A percentile compares a stretch with the other conserved stretches of the same genome.
phyloP scores from a whole-genome alignment of 2,113 vertebrate genomes.

The Panurus biarmicus region DNA sequence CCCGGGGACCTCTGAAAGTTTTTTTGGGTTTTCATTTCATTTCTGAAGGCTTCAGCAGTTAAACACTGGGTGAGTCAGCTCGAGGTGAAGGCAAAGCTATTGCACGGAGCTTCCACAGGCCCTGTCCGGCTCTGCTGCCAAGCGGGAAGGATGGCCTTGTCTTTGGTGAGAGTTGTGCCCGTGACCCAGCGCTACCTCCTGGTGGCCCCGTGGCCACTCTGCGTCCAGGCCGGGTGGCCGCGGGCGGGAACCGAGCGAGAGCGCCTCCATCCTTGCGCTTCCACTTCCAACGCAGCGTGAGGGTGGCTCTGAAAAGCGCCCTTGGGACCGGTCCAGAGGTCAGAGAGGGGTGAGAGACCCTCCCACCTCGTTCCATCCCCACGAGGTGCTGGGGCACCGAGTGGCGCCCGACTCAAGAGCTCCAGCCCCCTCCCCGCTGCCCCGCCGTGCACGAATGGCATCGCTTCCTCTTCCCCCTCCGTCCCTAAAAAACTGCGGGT shows the following conservation, averaged over 20 bases:
- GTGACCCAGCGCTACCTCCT: not conserved
- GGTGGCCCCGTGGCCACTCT: not conserved
- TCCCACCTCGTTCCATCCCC: not conserved
- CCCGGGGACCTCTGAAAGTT: not conserved
- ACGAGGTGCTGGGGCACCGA: not conserved
- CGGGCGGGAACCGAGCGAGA: not conserved
- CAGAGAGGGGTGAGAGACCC: not conserved
- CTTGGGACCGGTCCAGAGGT: not conserved
- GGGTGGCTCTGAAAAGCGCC: constrained; percentile 15
- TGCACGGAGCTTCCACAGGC: not conserved
- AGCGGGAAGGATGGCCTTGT: constrained; percentile 15
- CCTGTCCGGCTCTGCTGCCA: constrained; percentile 1
- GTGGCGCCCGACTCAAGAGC: not conserved
- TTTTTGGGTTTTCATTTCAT: not conserved
- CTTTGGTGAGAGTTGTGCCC: constrained; percentile 61
- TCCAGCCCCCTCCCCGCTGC: not conserved
- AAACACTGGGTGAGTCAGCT: not conserved
- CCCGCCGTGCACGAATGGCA: not conserved
- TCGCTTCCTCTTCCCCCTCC: not conserved
- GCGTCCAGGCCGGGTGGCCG: not conserved
- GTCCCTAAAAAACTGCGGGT: not conserved
- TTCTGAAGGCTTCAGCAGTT: not conserved
- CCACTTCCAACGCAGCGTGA: not conserved
- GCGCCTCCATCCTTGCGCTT: not conserved
- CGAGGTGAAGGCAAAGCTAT: constrained; percentile 35